phyloP scores from a whole-genome alignment of 2,113 vertebrate genomes.

The Coryphaenoides rupestris region DNA sequence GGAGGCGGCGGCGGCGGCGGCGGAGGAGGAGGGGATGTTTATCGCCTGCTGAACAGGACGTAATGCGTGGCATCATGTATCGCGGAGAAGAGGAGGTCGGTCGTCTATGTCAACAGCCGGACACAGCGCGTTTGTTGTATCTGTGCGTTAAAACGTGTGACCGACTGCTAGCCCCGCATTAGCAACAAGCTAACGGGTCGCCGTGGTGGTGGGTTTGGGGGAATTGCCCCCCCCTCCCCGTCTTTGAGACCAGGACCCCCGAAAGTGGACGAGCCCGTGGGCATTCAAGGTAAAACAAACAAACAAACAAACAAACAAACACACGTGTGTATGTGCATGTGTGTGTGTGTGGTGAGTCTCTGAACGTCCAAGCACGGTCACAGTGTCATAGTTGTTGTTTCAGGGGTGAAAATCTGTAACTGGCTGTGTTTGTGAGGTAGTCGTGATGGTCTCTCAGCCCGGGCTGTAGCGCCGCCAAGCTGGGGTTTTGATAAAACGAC shows the following conservation, averaged over 20 bases:
- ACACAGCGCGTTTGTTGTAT: not conserved
- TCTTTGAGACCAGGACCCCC: not conserved
- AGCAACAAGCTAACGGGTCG: constrained; percentile 37
- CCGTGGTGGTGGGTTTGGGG: constrained; percentile 10
- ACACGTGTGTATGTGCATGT: no score
- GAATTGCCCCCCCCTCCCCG: constrained; percentile 19
- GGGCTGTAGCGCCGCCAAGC: no score
- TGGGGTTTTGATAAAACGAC: no score
- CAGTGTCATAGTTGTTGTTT: no score
- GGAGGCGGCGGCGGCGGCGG: no score
- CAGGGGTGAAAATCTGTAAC: no score
- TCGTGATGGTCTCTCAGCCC: no score
- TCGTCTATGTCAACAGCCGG: constrained; percentile 3
- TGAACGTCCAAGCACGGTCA: no score
- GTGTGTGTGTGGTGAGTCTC: not conserved
- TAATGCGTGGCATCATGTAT: constrained; percentile 27
- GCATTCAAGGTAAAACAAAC: constrained; percentile 32
- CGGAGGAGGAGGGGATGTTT: no score
- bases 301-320: no score
- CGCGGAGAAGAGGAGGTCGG: constrained; percentile 31
- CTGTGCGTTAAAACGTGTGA: not conserved
- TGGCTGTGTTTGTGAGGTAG: no score
- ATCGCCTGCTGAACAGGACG: constrained; percentile 46
- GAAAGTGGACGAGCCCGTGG: constrained; percentile 15
- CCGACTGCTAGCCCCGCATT: constrained; percentile 35